A percentile compares a stretch with the other conserved stretches of the same genome.
Evolutionary conservation across 2,113 vertebrate species (phyloP).

Genomic region (Zosterops pallidus): DNA sequence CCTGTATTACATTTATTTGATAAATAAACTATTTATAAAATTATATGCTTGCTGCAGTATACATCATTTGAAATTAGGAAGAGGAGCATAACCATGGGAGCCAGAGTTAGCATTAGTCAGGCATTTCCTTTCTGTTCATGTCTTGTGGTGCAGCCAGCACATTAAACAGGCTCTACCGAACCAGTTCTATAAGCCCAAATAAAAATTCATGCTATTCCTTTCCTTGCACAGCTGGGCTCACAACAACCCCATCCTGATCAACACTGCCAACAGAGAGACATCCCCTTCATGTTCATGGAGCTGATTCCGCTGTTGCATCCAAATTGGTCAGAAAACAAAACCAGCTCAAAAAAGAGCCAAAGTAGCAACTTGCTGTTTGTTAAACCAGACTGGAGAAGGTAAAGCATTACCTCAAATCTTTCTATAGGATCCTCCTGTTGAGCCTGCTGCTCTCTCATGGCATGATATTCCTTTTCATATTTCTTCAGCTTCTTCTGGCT

Average conservation of each 20-base stretch:
- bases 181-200: neutral
- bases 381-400: neutral
- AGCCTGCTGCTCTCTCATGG: conserved; percentile 94
- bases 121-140: neutral
- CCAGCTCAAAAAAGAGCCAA: neutral
- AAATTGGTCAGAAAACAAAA: neutral
- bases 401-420: conserved; percentile 87
- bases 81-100: neutral
- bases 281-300: neutral
- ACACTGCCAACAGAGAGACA: fast-evolving
- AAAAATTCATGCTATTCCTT: neutral
- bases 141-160: neutral
- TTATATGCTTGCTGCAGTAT: neutral
- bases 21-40: neutral
- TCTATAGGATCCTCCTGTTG: conserved; percentile 97
- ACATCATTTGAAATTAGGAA: neutral
- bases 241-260: neutral
- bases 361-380: neutral
- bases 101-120: neutral
- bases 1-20: neutral
- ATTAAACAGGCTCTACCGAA: neutral
- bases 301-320: neutral
- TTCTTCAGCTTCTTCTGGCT: conserved; percentile 99
- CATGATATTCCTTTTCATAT: conserved; percentile 94
- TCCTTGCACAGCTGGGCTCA: neutral